Base-by-base conservation (phyloP, 2,888 invertebrate species). In the Drosophila bunnanda region DNA sequence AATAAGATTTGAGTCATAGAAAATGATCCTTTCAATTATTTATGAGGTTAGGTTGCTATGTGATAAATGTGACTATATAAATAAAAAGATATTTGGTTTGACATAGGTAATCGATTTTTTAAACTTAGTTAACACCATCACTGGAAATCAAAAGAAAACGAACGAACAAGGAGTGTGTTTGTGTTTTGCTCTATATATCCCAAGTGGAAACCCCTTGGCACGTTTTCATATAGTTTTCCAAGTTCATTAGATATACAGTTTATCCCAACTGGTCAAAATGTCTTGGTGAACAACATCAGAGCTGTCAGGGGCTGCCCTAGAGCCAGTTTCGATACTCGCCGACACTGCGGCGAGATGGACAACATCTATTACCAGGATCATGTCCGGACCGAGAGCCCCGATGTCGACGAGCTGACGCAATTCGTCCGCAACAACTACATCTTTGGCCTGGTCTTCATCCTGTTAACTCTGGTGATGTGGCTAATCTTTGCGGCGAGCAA, bases 361-460 rank as follows among this genome's bases (percentile, higher is more conserved):
- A 53, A 64, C 17, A 64, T 64, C 9, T 66, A 62, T 30, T 53
- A 64, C 20, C 65, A 12, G 32, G 22, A 52, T 12, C 15, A 30
- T 4, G 22, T 15, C 12, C 44, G 32, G 8, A 0, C 28, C 10
- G 25, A 8, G 7, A 22, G 32, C 3, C 2, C 1, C n/a, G 41
- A 46, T 3, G 32, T 50, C 12, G 73, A 72, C 10, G 72, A 57
- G 30, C 17, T 72, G 13, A 30, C 54, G 3, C 15, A 30, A 17
- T 72, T 72, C 54, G 43, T 72, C 4, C 36, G 20, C 17, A 65
- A 20, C 20, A 43, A 54, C 25, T 72, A 72, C 38, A 28, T 43
- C 41, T 17, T 13, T 10, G 28, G 54, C 8, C 9, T 72, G 9
- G n/a, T n/a, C n/a, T 17, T 58, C 12, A 58, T 58, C 13, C 4